These are phyloP conservation scores for Lepidurus apus DNA, from an alignment of 1,140 invertebrate species.

Conservation along the genomic window DNA sequence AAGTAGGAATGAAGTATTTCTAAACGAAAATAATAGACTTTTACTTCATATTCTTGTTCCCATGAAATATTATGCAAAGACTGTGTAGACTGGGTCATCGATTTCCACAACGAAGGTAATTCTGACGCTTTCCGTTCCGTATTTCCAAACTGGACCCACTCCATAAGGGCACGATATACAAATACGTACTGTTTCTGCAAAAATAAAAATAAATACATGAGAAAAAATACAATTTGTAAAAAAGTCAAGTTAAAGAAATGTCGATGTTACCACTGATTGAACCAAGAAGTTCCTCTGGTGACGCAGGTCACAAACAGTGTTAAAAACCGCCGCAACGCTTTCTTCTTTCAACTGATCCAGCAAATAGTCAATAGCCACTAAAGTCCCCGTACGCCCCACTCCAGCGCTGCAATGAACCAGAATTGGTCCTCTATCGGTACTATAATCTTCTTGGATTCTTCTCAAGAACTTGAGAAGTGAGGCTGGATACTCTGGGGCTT, in stretches of 20 bases:
- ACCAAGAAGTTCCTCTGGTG: conserved; percentile 88
- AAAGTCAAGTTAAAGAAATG: neutral
- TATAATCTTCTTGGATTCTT: conserved; percentile 80
- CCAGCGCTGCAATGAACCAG: conserved; percentile 87
- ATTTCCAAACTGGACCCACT: conserved; percentile 87
- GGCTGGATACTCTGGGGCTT: conserved; percentile 84
- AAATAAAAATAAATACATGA: conserved; percentile 27
- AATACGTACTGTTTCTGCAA: conserved; percentile 94
- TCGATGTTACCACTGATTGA: conserved; percentile 66
- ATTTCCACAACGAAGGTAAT: neutral
- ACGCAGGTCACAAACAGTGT: conserved; percentile 79
- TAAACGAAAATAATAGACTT: conserved; percentile 44
- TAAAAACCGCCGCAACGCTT: conserved; percentile 77
- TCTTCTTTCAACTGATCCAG: conserved; percentile 76
- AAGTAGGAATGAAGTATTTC: conserved; percentile 48
- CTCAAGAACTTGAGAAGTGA: conserved; percentile 85
- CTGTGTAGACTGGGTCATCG: neutral
- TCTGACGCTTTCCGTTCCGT: conserved; percentile 57
- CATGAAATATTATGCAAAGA: conserved; percentile 1
- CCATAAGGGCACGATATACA: conserved; percentile 88
- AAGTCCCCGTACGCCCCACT: conserved; percentile 83
- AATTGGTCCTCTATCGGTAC: conserved; percentile 71
- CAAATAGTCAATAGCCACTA: conserved; percentile 82
- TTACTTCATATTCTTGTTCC: conserved; percentile 19
- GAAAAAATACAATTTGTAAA: conserved; percentile 20